Conservation (phyloP, 2,113 vertebrate genomes). For the Atrichornis clamosus region DNA sequence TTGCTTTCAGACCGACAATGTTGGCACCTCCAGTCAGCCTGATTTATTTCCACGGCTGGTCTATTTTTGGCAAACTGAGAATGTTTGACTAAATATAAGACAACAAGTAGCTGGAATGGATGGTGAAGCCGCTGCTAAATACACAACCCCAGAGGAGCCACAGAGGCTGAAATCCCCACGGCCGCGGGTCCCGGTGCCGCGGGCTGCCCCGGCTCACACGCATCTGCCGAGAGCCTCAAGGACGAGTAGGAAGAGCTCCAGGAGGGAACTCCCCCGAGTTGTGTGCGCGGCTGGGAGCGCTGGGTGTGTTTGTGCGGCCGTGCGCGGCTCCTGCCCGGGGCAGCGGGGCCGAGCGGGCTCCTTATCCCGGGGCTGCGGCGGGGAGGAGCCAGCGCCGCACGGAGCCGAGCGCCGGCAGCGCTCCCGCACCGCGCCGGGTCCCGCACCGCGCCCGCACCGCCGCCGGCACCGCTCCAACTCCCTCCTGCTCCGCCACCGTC, state of each 20-base stretch:
- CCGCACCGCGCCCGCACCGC: not conserved
- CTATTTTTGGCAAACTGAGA: slow-evolving; percentile 28
- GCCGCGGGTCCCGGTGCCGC: fast-evolving
- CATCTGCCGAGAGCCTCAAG: not conserved
- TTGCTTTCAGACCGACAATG: slow-evolving; percentile 30
- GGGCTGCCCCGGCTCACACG: not conserved
- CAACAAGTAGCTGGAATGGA: not conserved
- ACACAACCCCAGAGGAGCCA: not conserved
- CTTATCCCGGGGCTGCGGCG: not conserved
- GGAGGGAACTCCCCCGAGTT: not conserved
- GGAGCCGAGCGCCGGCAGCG: not conserved
- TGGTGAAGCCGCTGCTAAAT: not conserved
- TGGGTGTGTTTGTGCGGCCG: not conserved
- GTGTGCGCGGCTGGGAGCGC: not conserved
- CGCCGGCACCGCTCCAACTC: not conserved
- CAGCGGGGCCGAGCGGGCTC: not conserved
- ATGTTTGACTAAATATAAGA: slow-evolving; percentile 4
- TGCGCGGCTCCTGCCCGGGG: not conserved
- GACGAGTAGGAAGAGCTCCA: not conserved
- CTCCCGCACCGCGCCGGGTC: not conserved
- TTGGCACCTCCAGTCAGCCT: slow-evolving; percentile 42
- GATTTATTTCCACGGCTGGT: slow-evolving; percentile 14
- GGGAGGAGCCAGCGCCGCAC: slow-evolving; percentile 53
- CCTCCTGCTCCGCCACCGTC: not conserved
- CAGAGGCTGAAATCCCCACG: not conserved